phyloP scores from a whole-genome alignment of 2,888 invertebrate species.

The Diloba caeruleocephala region DNA sequence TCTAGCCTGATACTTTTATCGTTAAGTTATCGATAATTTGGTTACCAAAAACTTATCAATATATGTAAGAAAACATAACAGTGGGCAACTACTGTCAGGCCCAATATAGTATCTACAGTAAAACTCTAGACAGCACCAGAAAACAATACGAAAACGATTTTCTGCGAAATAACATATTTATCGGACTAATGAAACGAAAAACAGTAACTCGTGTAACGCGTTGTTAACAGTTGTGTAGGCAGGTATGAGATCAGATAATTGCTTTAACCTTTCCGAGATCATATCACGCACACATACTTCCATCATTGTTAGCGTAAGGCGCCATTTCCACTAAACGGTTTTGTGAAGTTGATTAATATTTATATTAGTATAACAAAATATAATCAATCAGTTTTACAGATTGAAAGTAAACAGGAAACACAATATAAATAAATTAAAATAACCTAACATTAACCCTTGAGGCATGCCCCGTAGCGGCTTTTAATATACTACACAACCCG shows the following conservation, averaged over 20 bases:
- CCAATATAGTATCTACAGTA: no score
- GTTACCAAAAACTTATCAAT: no score
- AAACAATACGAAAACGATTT: no score
- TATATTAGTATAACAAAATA: slow-evolving; percentile 25
- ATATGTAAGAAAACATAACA: no score
- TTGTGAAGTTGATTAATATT: slow-evolving; percentile 39
- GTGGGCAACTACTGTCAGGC: no score
- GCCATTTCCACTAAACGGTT: slow-evolving; percentile 14
- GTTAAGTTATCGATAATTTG: no score
- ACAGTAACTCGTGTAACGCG: neutral
- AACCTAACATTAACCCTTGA: no score
- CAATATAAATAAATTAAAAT: neutral
- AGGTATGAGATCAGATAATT: slow-evolving; percentile 52
- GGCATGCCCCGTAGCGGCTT: no score
- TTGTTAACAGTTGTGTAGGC: slow-evolving; percentile 10
- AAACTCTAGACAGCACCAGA: no score
- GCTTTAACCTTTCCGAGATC: slow-evolving; percentile 52
- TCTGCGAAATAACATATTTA: neutral
- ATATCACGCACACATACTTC: slow-evolving; percentile 36
- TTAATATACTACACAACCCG: no score
- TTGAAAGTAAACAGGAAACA: neutral
- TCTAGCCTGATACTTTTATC: no score
- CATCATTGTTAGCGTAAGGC: slow-evolving; percentile 37
- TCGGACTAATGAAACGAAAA: neutral
- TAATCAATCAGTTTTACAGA: slow-evolving; percentile 12